Evolutionary conservation across 2,113 vertebrate genomes (phyloP).

Genomic region (Pavo muticus): DNA sequence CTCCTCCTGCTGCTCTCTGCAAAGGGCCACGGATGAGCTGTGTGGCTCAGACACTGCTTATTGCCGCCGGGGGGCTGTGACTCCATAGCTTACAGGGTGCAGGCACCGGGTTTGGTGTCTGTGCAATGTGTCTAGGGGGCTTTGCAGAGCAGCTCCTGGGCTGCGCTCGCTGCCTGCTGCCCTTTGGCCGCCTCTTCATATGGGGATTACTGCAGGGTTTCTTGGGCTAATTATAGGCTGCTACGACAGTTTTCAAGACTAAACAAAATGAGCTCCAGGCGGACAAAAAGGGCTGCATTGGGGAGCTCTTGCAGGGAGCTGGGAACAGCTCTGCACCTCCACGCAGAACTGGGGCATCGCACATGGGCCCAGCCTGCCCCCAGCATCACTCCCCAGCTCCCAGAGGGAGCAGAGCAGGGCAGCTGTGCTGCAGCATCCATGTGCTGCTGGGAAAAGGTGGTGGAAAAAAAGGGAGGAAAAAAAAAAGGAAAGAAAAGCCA

Average conservation of each 20-base stretch:
- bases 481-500: neutral
- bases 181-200: neutral
- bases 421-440: accelerated
- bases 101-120: neutral
- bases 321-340: neutral
- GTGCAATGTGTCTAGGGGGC: accelerated
- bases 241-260: neutral
- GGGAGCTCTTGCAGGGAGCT: neutral
- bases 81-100: accelerated
- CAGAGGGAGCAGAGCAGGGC: accelerated
- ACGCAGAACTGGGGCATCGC: neutral
- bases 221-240: neutral
- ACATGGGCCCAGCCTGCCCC: neutral
- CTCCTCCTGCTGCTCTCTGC: neutral
- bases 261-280: neutral
- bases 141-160: neutral
- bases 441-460: neutral
- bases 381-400: neutral
- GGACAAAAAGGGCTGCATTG: accelerated
- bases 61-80: neutral
- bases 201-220: neutral
- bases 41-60: accelerated
- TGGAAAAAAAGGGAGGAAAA: no score
- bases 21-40: accelerated
- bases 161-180: neutral